These are phyloP conservation scores for Siniperca undulata DNA, from an alignment of 2,797 vertebrate species.

Conservation along the genomic window DNA sequence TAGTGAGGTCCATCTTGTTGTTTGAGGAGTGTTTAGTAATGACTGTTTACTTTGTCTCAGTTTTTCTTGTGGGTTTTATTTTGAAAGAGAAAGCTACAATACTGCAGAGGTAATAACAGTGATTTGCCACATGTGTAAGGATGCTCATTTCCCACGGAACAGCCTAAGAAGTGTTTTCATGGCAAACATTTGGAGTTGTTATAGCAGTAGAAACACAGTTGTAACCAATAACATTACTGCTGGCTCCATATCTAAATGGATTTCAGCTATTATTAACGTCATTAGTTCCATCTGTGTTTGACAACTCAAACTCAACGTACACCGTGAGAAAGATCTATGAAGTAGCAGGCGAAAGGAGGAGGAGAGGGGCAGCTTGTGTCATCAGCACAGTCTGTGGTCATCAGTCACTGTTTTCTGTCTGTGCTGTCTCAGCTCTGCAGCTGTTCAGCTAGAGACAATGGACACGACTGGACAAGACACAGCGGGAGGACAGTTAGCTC, in stretches of 20 bases:
- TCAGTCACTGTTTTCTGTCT: constrained; percentile 49
- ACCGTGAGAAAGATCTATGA: constrained; percentile 14
- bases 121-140: neutral
- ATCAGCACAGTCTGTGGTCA: neutral
- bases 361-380: constrained; percentile 30
- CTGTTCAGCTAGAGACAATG: constrained; percentile 64
- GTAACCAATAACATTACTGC: neutral
- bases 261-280: neutral
- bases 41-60: neutral
- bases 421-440: constrained; percentile 61
- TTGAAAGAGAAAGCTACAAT: constrained; percentile 8
- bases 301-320: neutral
- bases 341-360: constrained; percentile 18
- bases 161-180: neutral
- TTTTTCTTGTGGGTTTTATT: constrained; percentile 26
- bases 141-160: neutral
- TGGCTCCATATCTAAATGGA: constrained; percentile 7
- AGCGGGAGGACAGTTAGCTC: constrained; percentile 45
- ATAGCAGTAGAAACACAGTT: neutral
- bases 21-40: constrained; percentile 9
- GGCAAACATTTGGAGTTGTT: neutral
- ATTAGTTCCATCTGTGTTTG: constrained; percentile 21
- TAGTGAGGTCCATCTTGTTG: neutral
- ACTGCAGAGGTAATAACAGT: neutral
- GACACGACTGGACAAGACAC: constrained; percentile 50